phyloP scores from a whole-genome alignment of 2,888 invertebrate genomes.

The Spialia ferax region DNA sequence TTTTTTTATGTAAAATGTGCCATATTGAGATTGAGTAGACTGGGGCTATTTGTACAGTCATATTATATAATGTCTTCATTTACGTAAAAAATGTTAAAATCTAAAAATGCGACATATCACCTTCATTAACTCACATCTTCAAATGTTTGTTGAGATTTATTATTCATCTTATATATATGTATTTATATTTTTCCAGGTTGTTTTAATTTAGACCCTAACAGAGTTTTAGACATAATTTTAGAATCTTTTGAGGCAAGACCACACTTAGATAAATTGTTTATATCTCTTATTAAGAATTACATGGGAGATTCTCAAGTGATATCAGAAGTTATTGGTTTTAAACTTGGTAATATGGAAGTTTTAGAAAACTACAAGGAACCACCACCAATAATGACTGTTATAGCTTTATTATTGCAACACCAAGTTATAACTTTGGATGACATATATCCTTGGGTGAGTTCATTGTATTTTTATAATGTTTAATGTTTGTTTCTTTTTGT shows the following conservation, averaged over 20 bases:
- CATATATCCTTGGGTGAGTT: slow-evolving; percentile 95
- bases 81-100: too few relatives aligned
- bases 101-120: too few relatives aligned
- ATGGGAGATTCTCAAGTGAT: slow-evolving; percentile 94
- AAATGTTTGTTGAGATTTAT: not conserved
- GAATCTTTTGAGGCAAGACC: slow-evolving; percentile 98
- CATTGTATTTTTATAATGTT: slow-evolving; percentile 10
- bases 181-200: slow-evolving; percentile 89
- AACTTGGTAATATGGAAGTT: slow-evolving; percentile 91
- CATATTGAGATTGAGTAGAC: too few relatives aligned
- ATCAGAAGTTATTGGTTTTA: slow-evolving; percentile 98
- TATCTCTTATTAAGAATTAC: slow-evolving; percentile 93
- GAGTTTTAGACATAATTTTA: slow-evolving; percentile 97
- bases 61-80: too few relatives aligned
- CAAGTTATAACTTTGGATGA: slow-evolving; percentile 94
- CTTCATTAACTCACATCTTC: too few relatives aligned
- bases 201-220: slow-evolving; percentile 99
- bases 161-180: not conserved
- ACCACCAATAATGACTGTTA: slow-evolving; percentile 94
- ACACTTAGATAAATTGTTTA: slow-evolving; percentile 92
- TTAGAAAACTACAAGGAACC: slow-evolving; percentile 89
- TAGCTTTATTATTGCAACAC: slow-evolving; percentile 96
- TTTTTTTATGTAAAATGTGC: too few relatives aligned
- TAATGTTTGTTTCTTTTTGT: not conserved
- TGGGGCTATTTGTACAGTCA: too few relatives aligned